phyloP scores from a whole-genome alignment of 2,797 vertebrate species.

The Helostoma temminkii region DNA sequence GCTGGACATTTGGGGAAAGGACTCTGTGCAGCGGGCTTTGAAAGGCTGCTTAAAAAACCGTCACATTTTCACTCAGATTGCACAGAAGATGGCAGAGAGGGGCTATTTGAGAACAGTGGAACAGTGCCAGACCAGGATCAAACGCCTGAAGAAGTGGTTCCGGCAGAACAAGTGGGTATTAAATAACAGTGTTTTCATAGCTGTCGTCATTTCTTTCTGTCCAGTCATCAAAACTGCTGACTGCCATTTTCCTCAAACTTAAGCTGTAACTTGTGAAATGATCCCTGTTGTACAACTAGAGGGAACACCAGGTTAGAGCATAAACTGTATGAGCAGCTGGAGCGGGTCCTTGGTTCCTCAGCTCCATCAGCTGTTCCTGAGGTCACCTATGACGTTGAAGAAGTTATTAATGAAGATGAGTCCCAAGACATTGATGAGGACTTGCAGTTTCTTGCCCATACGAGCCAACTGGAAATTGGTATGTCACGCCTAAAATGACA shows the following conservation, averaged over 20 bases:
- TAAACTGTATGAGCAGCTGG: constrained; percentile 76
- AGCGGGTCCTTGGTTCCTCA: constrained; percentile 65
- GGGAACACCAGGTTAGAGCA: constrained; percentile 72
- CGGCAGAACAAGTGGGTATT: constrained; percentile 71
- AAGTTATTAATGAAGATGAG: constrained; percentile 67
- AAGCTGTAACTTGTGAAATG: neutral
- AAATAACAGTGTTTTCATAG: neutral
- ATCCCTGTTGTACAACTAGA: constrained; percentile 38
- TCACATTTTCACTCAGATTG: constrained; percentile 82
- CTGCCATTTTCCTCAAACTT: neutral
- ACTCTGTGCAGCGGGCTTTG: constrained; percentile 76
- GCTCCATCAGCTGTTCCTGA: constrained; percentile 58
- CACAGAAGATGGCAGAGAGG: constrained; percentile 78
- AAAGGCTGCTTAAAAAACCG: constrained; percentile 82
- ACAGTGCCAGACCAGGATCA: constrained; percentile 84
- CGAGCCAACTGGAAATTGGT: constrained; percentile 66
- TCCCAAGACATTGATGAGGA: constrained; percentile 68
- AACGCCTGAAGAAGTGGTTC: constrained; percentile 81
- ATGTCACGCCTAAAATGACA: neutral
- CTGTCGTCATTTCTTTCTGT: neutral
- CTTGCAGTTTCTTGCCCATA: constrained; percentile 68
- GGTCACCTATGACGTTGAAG: constrained; percentile 69
- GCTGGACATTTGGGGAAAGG: constrained; percentile 83
- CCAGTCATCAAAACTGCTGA: neutral
- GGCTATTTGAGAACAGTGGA: constrained; percentile 79